Percentiles rank a stretch among this genome's conserved stretches.
phyloP scores from a whole-genome alignment of 2,113 vertebrate species.

The Eonycteris spelaea region DNA sequence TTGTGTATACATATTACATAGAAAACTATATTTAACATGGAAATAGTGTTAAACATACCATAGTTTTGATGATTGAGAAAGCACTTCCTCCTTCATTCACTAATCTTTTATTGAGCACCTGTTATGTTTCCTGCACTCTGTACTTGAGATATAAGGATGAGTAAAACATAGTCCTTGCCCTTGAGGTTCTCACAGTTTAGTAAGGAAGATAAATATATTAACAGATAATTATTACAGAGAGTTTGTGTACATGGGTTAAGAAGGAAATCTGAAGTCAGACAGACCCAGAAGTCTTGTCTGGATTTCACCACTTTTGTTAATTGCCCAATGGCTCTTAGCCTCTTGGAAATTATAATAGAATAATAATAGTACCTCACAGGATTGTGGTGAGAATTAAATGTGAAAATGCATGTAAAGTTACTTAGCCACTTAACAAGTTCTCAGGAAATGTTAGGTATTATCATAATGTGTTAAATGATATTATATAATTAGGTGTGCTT shows the following conservation, averaged over 20 bases:
- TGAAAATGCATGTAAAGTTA: background rate
- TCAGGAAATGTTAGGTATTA: background rate
- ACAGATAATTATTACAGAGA: background rate
- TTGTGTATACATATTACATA: background rate
- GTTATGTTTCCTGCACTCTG: background rate
- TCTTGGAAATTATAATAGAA: background rate
- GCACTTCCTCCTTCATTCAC: background rate
- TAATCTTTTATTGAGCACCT: background rate
- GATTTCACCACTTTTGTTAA: background rate
- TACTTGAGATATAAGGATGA: background rate
- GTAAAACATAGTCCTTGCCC: background rate
- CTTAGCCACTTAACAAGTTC: background rate
- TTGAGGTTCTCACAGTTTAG: background rate
- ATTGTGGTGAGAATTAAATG: conserved; percentile 9
- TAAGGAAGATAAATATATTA: background rate
- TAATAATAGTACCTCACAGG: background rate
- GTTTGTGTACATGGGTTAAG: background rate
- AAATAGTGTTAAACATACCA: background rate
- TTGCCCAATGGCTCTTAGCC: background rate
- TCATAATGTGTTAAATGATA: background rate
- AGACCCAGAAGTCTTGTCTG: background rate
- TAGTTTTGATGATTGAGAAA: background rate
- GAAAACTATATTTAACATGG: background rate
- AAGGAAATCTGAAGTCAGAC: background rate
- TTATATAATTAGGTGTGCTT: background rate